Base-by-base conservation (phyloP, 1,140 invertebrate species). In the Temnothorax longispinosus region DNA sequence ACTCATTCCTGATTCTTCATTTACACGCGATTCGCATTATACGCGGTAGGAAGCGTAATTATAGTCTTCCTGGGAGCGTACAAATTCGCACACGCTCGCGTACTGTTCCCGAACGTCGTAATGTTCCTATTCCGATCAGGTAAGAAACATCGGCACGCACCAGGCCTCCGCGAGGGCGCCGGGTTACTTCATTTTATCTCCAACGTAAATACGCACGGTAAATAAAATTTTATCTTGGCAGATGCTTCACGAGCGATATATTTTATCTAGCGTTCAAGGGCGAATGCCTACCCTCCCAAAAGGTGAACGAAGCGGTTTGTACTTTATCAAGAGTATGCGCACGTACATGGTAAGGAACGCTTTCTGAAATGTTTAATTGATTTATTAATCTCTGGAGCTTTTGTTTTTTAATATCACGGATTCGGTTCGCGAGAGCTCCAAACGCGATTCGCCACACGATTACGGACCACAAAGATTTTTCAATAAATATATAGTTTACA, bases 41-140 rank as follows among this genome's bases (percentile, higher is more conserved):
- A 65, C 58, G 76, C 65, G 71, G n/a, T 86, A 41, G 85, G 86
- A 87, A 88, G 52, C 41, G 56, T 85, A 86, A 87, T 82, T 87
- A 72, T 69, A 75, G 52, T 27, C 58, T 78, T 87, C 44, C 62
- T 67, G 67, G 52, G 50, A 64, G 56, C 65, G 47, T 78, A 78
- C 72, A 72, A 88, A 88, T 64, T 88, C 44, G 41, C 86, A 62
- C 54, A 65, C n/a, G 60, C 77, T 27, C 50, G 38, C 13, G 13
- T 52, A 77, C 47, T 35, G n/a, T 69, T 81, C 47, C 52, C 35
- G 64, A 54, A 54, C 77, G 64, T 41, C 74, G 27, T 41, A 50
- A 60, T 50, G 69, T 60, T 38, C 41, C 35, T 84, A 84, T 60
- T 75, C 54, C 80, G 67, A 74, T 38, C 80, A 75, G 54, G 67